Conservation (phyloP, 1,140 invertebrate species). For the Cecropterus lyciades region DNA sequence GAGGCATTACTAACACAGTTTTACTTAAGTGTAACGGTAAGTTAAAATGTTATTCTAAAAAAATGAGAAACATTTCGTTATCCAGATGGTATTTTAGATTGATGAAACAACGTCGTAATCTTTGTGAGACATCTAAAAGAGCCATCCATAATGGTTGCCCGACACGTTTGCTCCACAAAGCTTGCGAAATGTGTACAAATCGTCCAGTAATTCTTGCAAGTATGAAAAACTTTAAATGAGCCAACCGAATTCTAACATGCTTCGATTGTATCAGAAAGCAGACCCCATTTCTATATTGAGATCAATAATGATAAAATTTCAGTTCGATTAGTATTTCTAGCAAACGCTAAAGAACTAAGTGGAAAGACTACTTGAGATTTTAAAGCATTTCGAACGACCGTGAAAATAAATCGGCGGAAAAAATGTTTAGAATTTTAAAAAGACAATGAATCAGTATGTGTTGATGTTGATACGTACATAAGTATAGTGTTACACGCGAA, state of each 20-base stretch:
- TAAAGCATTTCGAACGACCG: too few species aligned
- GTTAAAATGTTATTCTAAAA: constrained; percentile 20
- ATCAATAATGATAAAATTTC: background rate
- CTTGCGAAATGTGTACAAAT: constrained; percentile 50
- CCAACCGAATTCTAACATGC: constrained; percentile 10
- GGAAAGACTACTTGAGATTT: too few species aligned
- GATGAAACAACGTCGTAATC: constrained; percentile 60
- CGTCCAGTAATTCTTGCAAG: constrained; percentile 30
- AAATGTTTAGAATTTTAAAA: constrained; percentile 14
- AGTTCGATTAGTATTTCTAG: too few species aligned
- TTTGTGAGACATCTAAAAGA: constrained; percentile 64
- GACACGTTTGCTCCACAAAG: constrained; percentile 51
- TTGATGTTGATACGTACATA: background rate
- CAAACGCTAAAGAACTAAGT: too few species aligned
- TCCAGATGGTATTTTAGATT: constrained; percentile 53
- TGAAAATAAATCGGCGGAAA: background rate
- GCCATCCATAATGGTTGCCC: constrained; percentile 58
- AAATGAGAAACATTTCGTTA: constrained; percentile 44
- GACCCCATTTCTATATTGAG: background rate
- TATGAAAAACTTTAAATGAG: constrained; percentile 12
- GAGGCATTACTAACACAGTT: constrained; percentile 35
- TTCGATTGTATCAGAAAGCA: constrained; percentile 2
- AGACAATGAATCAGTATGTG: constrained; percentile 7
- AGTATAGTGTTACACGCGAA: constrained; percentile 52
- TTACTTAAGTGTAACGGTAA: constrained; percentile 32